These are phyloP conservation scores for Laodelphax striatellus DNA, from an alignment of 1,140 invertebrate genomes.

Conservation along the genomic window DNA sequence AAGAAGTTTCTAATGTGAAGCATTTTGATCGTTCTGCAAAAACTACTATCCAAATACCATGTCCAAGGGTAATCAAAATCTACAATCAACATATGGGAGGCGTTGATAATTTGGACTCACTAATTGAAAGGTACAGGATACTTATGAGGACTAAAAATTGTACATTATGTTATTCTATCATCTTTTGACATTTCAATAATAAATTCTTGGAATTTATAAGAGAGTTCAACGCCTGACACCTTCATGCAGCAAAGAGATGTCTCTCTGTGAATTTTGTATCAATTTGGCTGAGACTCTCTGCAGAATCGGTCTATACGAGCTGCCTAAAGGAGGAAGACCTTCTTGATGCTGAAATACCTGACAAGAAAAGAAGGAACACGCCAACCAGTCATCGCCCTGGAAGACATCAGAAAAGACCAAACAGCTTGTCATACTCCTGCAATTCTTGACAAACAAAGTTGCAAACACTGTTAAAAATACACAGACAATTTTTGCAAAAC, in stretches of 20 bases:
- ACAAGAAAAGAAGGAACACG: not conserved
- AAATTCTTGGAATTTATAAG: not conserved
- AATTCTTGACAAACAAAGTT: not conserved
- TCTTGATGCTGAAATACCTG: not conserved
- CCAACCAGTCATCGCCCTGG: not conserved
- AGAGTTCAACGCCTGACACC: not conserved
- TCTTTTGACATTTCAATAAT: not conserved
- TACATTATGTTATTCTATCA: not conserved
- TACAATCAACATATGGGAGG: conserved; percentile 37
- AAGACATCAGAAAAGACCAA: not conserved
- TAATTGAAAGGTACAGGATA: no score
- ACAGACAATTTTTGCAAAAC: not conserved
- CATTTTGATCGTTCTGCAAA: conserved; percentile 29
- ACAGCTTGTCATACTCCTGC: not conserved
- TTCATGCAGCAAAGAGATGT: not conserved
- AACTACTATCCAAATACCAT: conserved; percentile 28
- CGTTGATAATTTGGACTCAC: conserved; percentile 24
- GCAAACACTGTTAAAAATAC: not conserved
- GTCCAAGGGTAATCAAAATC: conserved; percentile 32
- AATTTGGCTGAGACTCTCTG: not conserved
- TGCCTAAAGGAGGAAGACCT: not conserved
- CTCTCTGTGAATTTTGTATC: not conserved
- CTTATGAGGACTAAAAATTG: not conserved
- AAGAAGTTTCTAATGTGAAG: conserved; percentile 25
- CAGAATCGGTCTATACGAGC: not conserved